A percentile compares a stretch with the other conserved stretches of the same genome.
phyloP scores from a whole-genome alignment of 2,113 vertebrate species.

The Chaetorhynchus papuensis region DNA sequence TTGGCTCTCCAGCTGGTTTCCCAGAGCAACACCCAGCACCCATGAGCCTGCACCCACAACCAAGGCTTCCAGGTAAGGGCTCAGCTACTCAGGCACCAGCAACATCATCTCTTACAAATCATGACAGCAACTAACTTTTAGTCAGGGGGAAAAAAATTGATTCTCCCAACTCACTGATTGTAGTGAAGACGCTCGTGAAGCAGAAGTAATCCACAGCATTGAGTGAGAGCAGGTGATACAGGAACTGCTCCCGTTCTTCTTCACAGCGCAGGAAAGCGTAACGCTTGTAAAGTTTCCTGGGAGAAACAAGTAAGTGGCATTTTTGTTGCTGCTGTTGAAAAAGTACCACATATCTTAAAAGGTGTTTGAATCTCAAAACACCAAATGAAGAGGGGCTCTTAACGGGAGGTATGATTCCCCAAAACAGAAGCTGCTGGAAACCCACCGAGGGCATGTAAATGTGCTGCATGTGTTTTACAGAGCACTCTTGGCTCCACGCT shows the following conservation, averaged over 20 bases:
- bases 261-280: slow-evolving; percentile 95
- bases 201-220: slow-evolving; percentile 98
- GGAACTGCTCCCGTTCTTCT: slow-evolving; percentile 95
- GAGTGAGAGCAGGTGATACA: slow-evolving; percentile 94
- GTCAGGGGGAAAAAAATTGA: background rate
- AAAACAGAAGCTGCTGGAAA: background rate
- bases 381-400: background rate
- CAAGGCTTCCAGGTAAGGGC: background rate
- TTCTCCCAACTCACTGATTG: slow-evolving; percentile 80
- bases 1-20: background rate
- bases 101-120: background rate
- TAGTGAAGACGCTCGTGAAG: slow-evolving; percentile 95
- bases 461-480: rapidly evolving
- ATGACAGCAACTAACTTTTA: background rate
- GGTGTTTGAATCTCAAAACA: background rate
- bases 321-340: background rate
- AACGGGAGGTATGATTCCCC: background rate
- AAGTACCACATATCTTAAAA: background rate
- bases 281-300: slow-evolving; percentile 93
- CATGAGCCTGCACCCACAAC: background rate
- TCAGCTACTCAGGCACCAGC: background rate
- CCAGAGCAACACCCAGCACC: background rate
- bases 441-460: background rate
- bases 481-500: rapidly evolving
- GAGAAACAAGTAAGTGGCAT: background rate